phyloP scores from a whole-genome alignment of 2,113 vertebrate species.

The Halichoerus grypus region DNA sequence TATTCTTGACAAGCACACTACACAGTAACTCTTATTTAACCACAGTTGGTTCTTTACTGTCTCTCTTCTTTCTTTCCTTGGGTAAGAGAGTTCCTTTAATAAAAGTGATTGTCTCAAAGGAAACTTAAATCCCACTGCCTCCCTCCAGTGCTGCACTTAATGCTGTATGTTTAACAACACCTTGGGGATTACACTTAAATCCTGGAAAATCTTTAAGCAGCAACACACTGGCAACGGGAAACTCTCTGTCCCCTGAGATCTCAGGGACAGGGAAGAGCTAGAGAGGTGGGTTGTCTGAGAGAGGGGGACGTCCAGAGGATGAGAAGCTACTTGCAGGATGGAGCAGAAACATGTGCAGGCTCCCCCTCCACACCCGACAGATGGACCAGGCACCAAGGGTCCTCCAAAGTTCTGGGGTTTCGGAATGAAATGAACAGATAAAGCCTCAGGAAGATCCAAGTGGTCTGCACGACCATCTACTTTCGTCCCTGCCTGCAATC shows the following conservation, averaged over 20 bases:
- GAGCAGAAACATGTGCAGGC: neutral
- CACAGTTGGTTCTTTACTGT: slow-evolving; percentile 36
- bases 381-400: neutral
- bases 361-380: neutral
- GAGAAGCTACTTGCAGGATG: neutral
- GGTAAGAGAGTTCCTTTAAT: slow-evolving; percentile 64
- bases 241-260: slow-evolving; percentile 29
- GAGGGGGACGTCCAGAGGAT: neutral
- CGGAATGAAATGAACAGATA: neutral
- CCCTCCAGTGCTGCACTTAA: slow-evolving; percentile 64
- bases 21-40: slow-evolving; percentile 62
- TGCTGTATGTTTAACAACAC: slow-evolving; percentile 76
- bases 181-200: slow-evolving; percentile 78
- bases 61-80: slow-evolving; percentile 49
- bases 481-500: neutral
- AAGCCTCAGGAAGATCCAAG: neutral
- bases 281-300: neutral
- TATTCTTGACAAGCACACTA: slow-evolving; percentile 15
- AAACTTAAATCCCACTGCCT: slow-evolving; percentile 74
- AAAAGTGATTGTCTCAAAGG: slow-evolving; percentile 78
- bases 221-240: slow-evolving; percentile 67
- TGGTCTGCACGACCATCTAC: neutral
- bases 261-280: neutral
- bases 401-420: neutral
- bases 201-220: slow-evolving; percentile 75